phyloP scores from a whole-genome alignment of 2,888 invertebrate species.

The Pycnomerus fuliginosus region DNA sequence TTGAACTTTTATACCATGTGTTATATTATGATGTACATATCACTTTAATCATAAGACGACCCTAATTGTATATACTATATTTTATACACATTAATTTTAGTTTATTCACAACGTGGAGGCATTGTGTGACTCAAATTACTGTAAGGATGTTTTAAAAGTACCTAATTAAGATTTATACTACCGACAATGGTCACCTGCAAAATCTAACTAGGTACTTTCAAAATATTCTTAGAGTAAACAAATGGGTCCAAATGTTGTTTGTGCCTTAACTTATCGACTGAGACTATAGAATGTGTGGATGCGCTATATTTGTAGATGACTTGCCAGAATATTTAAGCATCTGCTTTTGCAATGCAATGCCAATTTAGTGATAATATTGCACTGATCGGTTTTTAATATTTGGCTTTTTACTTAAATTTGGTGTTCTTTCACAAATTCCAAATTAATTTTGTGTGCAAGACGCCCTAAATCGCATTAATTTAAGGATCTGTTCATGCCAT shows the following conservation, averaged over 20 bases:
- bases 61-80: conserved; percentile 15
- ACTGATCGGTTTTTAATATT: conserved; percentile 5
- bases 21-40: conserved; percentile 21
- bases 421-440: conserved; percentile 8
- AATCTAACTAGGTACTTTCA: no score
- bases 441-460: not conserved
- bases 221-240: conserved; percentile 1
- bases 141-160: conserved; percentile 10
- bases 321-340: conserved; percentile 25
- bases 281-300: conserved; percentile 24
- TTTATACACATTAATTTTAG: conserved; percentile 13
- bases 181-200: no score
- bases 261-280: conserved; percentile 34
- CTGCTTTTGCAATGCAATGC: conserved; percentile 17
- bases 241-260: conserved; percentile 24
- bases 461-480: conserved; percentile 1
- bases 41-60: conserved; percentile 9
- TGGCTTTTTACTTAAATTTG: conserved; percentile 22
- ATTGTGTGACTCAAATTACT: no score
- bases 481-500: conserved; percentile 12
- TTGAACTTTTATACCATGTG: conserved; percentile 12
- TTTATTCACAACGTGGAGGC: conserved; percentile 6
- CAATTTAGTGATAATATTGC: conserved; percentile 17
- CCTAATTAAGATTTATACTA: no score
- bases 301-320: conserved; percentile 17